phyloP scores from a whole-genome alignment of 2,888 invertebrate species.

The Troides oblongomaculatus region DNA sequence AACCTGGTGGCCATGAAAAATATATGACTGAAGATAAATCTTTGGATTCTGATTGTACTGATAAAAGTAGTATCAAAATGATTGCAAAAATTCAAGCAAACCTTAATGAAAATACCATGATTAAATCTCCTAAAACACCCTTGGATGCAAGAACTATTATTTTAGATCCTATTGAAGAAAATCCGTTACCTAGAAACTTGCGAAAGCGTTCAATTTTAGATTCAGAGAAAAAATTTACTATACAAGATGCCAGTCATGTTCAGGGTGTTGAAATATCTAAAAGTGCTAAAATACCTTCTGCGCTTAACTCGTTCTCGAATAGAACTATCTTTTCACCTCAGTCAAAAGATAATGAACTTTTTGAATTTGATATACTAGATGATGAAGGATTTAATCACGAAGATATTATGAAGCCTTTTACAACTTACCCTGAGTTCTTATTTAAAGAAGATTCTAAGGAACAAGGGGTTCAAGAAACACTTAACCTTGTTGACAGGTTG shows the following conservation, averaged over 20 bases:
- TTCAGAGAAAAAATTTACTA: conserved; percentile 64
- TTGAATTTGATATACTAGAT: conserved; percentile 82
- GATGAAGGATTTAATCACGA: conserved; percentile 85
- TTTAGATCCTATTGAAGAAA: conserved; percentile 63
- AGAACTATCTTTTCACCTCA: conserved; percentile 87
- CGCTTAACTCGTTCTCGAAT: conserved; percentile 68
- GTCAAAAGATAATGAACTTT: conserved; percentile 81
- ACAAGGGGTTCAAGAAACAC: conserved; percentile 88
- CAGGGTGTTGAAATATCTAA: conserved; percentile 73
- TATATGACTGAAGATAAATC: conserved; percentile 74
- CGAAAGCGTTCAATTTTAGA: conserved; percentile 61
- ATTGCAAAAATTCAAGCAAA: conserved; percentile 75
- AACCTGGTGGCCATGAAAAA: conserved; percentile 66
- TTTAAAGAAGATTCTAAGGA: conserved; percentile 90
- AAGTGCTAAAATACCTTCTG: conserved; percentile 72
- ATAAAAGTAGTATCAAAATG: conserved; percentile 71
- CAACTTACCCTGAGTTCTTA: conserved; percentile 82
- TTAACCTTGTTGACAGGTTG: conserved; percentile 91
- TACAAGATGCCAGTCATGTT: conserved; percentile 67
- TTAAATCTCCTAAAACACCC: conserved; percentile 74
- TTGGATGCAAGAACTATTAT: conserved; percentile 71
- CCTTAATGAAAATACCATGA: conserved; percentile 74
- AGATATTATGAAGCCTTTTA: conserved; percentile 83
- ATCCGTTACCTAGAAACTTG: conserved; percentile 49
- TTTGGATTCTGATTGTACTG: conserved; percentile 64